Evolutionary conservation across 2,113 vertebrate genomes (phyloP), one percentile per base, ranked within the genome.

Genomic region (Indicator indicator): DNA sequence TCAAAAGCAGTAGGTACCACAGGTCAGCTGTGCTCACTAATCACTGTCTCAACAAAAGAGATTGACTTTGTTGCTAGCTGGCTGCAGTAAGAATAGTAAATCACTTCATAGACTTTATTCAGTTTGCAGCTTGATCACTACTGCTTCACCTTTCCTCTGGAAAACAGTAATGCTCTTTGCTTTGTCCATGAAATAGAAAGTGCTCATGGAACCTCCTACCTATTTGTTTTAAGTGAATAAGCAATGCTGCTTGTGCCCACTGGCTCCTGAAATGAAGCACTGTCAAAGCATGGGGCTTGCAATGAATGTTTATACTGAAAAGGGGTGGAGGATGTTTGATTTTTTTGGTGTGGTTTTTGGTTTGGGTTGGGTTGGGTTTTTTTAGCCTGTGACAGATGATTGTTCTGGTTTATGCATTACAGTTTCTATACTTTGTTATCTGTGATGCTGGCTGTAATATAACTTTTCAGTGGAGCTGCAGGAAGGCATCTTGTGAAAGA

Each of bases 151-250:
- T 96, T 95, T 94, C 60, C 94, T 96, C 87, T 96, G 92, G 97
- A 98, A 97, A 92, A 74, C 76, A 60, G 50, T 63, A 50, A 80
- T 80, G 81, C 76, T 95, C 80, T 95, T 89, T 1, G 3, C 93
- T 97, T 96, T 85, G 83, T 96, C 74, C 89, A 86, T 79, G 92
- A 97, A 95, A 95, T 95, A 90, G 94, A 96, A 97, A 89, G 71
- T 63, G 88, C 89, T 94, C 72, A 52, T 91, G 87, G 87, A 95
- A 93, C 96, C 90, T 94, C 72, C 92, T 96, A 82, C 69, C 95
- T 97, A 36, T 97, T 97, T 97, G 89, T 97, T 96, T 96, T 94
- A 96, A 97, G 96, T 96, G 86, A 97, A 87, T 94, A 88, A 96
- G 94, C 95, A 97, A 73, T 88, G 67, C 60, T 92, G 54, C 74